Percentiles rank a stretch among this genome's conserved stretches.
phyloP scores from a whole-genome alignment of 1,140 invertebrate genomes.

The Scylla paramamosain region DNA sequence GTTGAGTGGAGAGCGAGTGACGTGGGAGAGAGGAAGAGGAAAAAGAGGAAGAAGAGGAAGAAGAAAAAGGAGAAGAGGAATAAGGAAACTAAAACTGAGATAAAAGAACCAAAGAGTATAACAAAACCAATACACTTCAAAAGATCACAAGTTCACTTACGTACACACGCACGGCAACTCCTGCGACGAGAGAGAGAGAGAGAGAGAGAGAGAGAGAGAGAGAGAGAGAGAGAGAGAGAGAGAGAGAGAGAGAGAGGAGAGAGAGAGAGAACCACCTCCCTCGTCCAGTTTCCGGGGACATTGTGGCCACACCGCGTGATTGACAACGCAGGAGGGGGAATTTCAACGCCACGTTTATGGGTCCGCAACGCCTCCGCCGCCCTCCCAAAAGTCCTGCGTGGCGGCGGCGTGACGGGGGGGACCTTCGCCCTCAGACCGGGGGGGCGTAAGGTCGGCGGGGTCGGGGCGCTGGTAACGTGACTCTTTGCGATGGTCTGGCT shows the following conservation, averaged over 20 bases:
- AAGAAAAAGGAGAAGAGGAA: background rate
- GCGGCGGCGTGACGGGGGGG: background rate
- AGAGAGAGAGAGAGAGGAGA: conserved; percentile 1
- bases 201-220: background rate
- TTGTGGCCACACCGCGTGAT: conserved; percentile 42
- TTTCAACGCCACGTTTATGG: conserved; percentile 68
- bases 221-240: background rate
- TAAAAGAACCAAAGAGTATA: no score
- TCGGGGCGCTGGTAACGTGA: background rate
- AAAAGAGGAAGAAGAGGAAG: background rate
- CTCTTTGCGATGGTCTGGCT: background rate
- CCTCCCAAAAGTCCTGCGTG: background rate
- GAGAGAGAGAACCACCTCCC: background rate
- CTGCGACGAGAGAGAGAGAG: background rate
- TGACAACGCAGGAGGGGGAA: conserved; percentile 69
- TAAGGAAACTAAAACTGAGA: no score
- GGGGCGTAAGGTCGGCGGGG: conserved; percentile 2
- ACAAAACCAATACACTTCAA: no score
- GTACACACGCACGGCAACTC: no score
- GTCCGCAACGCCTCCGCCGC: background rate
- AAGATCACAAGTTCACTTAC: no score
- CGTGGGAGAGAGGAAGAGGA: background rate
- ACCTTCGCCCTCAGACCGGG: background rate
- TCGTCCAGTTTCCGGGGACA: conserved; percentile 33
- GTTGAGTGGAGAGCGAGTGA: background rate